Conservation (phyloP, 2,113 vertebrate genomes). For the Colossoma macropomum region DNA sequence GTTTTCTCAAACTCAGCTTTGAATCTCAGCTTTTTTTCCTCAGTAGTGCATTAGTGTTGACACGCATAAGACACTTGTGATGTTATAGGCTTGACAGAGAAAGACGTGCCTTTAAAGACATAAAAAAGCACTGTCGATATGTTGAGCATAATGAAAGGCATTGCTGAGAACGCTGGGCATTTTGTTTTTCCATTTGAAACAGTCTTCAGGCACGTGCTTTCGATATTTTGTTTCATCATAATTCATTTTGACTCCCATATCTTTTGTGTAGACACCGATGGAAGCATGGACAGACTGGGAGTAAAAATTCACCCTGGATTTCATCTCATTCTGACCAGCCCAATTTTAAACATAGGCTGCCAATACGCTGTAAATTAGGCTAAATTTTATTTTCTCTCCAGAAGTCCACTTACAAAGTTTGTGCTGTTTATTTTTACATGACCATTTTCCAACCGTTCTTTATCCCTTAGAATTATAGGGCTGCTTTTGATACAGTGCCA, state of each 20-base stretch:
- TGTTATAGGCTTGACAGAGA: background rate
- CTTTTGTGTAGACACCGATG: background rate
- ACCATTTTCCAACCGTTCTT: too few species aligned
- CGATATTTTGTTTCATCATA: background rate
- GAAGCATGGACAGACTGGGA: background rate
- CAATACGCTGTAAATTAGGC: too few species aligned
- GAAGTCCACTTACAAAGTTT: too few species aligned
- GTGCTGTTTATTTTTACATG: too few species aligned
- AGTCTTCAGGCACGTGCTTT: background rate
- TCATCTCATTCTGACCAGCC: too few species aligned
- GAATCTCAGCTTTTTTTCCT: background rate
- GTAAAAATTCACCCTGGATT: background rate
- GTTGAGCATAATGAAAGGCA: background rate
- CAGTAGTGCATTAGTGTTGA: constrained; percentile 19
- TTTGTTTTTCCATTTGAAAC: background rate
- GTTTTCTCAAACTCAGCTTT: background rate
- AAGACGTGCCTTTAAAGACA: constrained; percentile 12
- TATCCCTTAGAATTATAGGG: too few species aligned
- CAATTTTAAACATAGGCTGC: too few species aligned
- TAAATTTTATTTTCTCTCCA: too few species aligned
- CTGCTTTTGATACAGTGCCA: too few species aligned
- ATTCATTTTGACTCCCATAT: background rate
- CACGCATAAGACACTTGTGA: constrained; percentile 4
- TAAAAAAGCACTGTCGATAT: background rate
- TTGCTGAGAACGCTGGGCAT: background rate